Percentiles rank a stretch among this genome's conserved stretches.
These are phyloP conservation scores for Lissonota sp. DNA, from an alignment of 2,888 invertebrate species.

Conservation along the genomic window DNA sequence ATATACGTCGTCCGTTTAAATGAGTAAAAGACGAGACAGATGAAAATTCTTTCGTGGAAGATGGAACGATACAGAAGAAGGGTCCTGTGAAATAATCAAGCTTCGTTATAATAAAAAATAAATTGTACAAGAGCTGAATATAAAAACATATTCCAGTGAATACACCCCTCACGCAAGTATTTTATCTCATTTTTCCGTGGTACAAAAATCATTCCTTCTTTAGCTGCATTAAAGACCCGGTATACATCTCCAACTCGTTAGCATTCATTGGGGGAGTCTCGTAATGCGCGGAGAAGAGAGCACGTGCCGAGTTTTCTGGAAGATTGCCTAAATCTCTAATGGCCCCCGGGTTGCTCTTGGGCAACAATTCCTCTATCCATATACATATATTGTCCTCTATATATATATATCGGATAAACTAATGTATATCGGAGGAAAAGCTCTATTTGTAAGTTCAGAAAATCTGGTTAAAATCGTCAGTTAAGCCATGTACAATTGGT, in stretches of 20 bases:
- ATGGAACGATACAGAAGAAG: too few relatives aligned
- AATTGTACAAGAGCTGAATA: too few relatives aligned
- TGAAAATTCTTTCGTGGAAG: too few relatives aligned
- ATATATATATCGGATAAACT: not conserved
- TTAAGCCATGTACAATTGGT: not conserved
- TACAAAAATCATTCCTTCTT: too few relatives aligned
- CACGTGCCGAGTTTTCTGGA: constrained; percentile 65
- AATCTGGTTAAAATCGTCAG: not conserved
- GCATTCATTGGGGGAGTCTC: constrained; percentile 68
- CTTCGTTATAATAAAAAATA: too few relatives aligned
- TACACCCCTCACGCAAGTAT: too few relatives aligned
- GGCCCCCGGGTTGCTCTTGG: not conserved
- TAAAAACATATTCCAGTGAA: too few relatives aligned
- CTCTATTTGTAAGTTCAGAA: constrained; percentile 15
- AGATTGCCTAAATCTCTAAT: constrained; percentile 66
- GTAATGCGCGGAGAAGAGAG: constrained; percentile 39
- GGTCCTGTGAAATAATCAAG: too few relatives aligned
- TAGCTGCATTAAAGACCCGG: not conserved
- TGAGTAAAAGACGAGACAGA: too few relatives aligned
- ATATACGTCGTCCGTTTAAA: too few relatives aligned
- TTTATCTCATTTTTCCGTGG: too few relatives aligned
- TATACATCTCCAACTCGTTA: constrained; percentile 69
- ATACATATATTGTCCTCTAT: not conserved
- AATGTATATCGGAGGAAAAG: not conserved
- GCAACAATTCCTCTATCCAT: not conserved